A percentile compares a stretch with the other conserved stretches of the same genome.
These are phyloP conservation scores for Drosophila neutralis DNA, from an alignment of 2,888 invertebrate genomes.

Conservation along the genomic window DNA sequence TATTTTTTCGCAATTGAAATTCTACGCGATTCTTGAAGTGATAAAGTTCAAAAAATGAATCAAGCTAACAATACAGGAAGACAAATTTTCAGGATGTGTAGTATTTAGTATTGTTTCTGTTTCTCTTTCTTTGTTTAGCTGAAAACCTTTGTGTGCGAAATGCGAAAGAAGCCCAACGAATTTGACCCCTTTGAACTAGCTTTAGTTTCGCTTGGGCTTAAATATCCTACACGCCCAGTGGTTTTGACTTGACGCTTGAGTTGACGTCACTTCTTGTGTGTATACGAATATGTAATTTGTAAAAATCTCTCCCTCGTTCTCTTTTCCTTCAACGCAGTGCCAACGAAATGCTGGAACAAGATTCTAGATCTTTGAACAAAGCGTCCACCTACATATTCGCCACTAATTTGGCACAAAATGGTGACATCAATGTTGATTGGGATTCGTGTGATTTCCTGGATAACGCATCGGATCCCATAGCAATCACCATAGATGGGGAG, in stretches of 20 bases:
- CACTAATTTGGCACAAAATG: constrained; percentile 10
- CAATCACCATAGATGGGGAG: constrained; percentile 91
- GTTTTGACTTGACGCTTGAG: constrained; percentile 16
- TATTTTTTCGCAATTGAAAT: background rate
- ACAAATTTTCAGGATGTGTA: constrained; percentile 28
- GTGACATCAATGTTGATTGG: constrained; percentile 50
- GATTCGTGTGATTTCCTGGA: constrained; percentile 76
- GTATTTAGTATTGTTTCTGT: constrained; percentile 7
- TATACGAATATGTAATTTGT: constrained; percentile 2
- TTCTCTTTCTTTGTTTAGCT: constrained; percentile 10
- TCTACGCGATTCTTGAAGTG: constrained; percentile 1
- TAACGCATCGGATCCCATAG: constrained; percentile 87
- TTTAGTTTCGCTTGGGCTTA: constrained; percentile 2
- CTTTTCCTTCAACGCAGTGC: constrained; percentile 5
- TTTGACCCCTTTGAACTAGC: constrained; percentile 29
- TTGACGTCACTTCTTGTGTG: constrained; percentile 26
- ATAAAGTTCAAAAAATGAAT: constrained; percentile 21
- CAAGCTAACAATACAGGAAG: constrained; percentile 33
- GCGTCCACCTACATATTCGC: constrained; percentile 16
- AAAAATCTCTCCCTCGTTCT: background rate
- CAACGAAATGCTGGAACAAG: constrained; percentile 43
- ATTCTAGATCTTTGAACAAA: constrained; percentile 22
- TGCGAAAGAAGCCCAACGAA: constrained; percentile 47
- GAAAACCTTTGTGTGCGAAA: constrained; percentile 3
- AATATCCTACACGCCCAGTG: constrained; percentile 16